Base-by-base conservation (phyloP, 2,797 vertebrate genomes). In the Poecilia velifera region DNA sequence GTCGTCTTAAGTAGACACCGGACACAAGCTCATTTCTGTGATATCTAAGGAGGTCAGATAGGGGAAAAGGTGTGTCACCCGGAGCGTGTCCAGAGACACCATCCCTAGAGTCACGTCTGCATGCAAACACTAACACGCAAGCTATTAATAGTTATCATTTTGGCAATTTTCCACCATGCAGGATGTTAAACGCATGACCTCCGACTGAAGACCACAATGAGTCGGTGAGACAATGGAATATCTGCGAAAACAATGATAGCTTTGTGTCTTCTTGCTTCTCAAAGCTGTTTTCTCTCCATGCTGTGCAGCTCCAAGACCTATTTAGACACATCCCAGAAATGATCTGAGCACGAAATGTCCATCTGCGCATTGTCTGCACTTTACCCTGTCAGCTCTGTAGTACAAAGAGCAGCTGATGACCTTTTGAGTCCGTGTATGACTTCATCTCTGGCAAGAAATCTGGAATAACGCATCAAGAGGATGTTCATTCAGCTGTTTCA, bases 61-160 rank as follows among this genome's bases (percentile, higher is more conserved):
- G 47, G 22, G 45, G 45, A 5, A 39, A 79, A 57, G 39, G 70
- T 78, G 43, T 78, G 78, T 81, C 59, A 25, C 36, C 22, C 31
- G 18, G 57, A 51, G 68, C 18, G 74, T 76, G 74, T 73, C 31
- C 77, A 39, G 49, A 47, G 31, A 18, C 47, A 57, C 46, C 46
- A 81, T 90, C 88, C 76, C 84, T 80, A 22, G 2, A 86, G 86
- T 90, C 93, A 94, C 81, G 84, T 93, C 85, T 85, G 77, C 84
- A 68, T 45, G 64, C n/a, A 4, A 43, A 62, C 34, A 71, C 55
- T 13, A 51, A 51, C 70, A 81, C 71, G 46, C 84, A 13, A 59
- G 34, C 89, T 93, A 90, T 89, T 86, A 89, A 91, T 93, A 79
- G 78, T 84, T 86, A 76, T 88, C 34, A 74, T 88, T 28, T n/a